A percentile compares a stretch with the other conserved stretches of the same genome.
These are phyloP conservation scores for Lepeophtheirus nordmannii DNA, from an alignment of 2,888 invertebrate genomes.

Conservation along the genomic window DNA sequence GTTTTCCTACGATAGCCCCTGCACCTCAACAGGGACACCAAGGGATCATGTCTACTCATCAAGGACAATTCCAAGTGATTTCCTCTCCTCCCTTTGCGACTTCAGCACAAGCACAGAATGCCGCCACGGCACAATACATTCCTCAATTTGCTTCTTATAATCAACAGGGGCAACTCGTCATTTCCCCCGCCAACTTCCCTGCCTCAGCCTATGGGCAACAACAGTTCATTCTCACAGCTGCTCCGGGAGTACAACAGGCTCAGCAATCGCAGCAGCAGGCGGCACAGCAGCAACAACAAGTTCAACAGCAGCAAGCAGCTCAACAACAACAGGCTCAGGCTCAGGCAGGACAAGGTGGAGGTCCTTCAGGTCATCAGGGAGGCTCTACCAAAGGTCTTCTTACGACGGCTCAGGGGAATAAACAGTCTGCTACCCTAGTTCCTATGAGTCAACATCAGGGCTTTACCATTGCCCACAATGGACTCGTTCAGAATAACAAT, in stretches of 20 bases:
- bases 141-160: slow-evolving; percentile 19
- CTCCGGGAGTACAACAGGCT: background rate
- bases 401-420: too few species aligned
- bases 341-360: too few species aligned
- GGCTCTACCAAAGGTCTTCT: too few species aligned
- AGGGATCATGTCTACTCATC: background rate
- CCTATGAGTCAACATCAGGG: background rate
- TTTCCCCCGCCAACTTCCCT: slow-evolving; percentile 1
- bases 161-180: slow-evolving; percentile 21
- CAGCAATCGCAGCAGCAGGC: background rate
- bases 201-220: slow-evolving; percentile 9
- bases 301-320: slow-evolving; percentile 2
- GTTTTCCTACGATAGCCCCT: background rate
- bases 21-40: background rate
- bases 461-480: background rate
- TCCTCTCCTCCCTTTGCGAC: background rate
- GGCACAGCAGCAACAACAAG: slow-evolving; percentile 4
- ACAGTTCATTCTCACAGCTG: background rate
- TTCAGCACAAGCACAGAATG: background rate
- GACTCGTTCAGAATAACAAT: background rate
- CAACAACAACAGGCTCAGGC: background rate
- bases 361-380: too few species aligned
- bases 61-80: slow-evolving; percentile 5
- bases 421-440: background rate
- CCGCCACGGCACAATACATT: background rate